Base-by-base conservation (phyloP, 1,140 invertebrate genomes). In the Trissolcus basalis region DNA sequence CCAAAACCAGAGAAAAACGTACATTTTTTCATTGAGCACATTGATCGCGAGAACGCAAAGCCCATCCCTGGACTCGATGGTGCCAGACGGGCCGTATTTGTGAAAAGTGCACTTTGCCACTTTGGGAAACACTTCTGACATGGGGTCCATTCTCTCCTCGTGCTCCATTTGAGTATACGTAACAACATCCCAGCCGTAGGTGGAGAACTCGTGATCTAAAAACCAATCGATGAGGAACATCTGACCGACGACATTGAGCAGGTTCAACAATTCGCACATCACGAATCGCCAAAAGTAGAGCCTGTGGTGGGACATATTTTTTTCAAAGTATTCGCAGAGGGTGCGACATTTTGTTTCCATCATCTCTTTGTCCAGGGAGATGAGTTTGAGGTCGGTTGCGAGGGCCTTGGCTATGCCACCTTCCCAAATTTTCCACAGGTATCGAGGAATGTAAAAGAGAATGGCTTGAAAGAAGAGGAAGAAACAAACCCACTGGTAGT, bases 401-500 rank as follows among this genome's bases (percentile, higher is more conserved):
- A 44, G 12, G 12, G 12, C 7, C 2, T 14, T 12, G 3, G 12
- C 12, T 44, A 13, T 44, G 0, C 95, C 95, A 45, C 94, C 94
- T 85, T 96, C 95, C 94, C 94, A 96, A 0, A 93, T 94, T 80
- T 96, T 96, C 95, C 95, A 96, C 14, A 96, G 85, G 81, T 96
- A 96, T 4, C 95, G 92, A 6, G 96, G 96, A 53, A 98, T 91
- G 87, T 98, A 98, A 89, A 98, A 99, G 33, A 98, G 88, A 75
- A 98, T 94, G 5, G 96, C 96, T 85, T 95, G 93, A 88, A 98
- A 95, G 86, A 97, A 96, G 9, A 98, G 90, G 59, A 95, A 93
- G 83, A 98, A 96, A 82, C 95, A 96, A 33, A 97, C 95, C 96
- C 96, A 98, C 90, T 98, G 96, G 87, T 98, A 98, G 87, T 97